These are phyloP conservation scores for Rhinogobius similis DNA, from an alignment of 2,113 vertebrate species.

Conservation along the genomic window DNA sequence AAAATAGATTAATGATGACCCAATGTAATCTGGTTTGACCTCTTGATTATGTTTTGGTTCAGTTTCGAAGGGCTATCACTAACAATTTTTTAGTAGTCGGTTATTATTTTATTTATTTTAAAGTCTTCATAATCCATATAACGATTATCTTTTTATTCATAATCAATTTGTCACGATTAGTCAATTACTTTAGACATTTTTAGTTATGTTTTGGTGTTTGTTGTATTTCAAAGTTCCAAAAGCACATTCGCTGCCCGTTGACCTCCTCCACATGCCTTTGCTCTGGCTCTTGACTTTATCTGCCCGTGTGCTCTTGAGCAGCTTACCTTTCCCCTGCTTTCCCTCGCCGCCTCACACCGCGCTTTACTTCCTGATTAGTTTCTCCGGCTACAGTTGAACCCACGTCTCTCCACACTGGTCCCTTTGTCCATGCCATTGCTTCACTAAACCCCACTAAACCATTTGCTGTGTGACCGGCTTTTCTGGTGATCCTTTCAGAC, in stretches of 20 bases:
- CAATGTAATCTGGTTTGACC: too few species aligned
- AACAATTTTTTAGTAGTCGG: too few species aligned
- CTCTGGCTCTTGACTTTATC: constrained; percentile 7
- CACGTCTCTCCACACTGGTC: constrained; percentile 3
- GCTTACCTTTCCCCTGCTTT: background rate
- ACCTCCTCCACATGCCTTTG: background rate
- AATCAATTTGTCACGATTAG: too few species aligned
- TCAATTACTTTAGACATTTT: background rate
- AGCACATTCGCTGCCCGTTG: background rate
- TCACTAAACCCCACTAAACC: constrained; percentile 13
- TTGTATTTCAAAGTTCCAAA: background rate
- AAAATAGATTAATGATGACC: too few species aligned
- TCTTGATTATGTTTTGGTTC: too few species aligned
- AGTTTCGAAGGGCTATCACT: too few species aligned
- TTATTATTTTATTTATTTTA: too few species aligned
- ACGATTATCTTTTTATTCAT: too few species aligned
- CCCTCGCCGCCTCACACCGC: background rate
- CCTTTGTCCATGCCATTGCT: constrained; percentile 39
- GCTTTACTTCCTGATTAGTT: background rate
- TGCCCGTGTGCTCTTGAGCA: constrained; percentile 11
- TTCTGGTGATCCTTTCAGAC: constrained; percentile 17
- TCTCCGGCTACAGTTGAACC: background rate
- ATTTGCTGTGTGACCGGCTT: constrained; percentile 27
- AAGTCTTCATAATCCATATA: too few species aligned
- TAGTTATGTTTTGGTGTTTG: background rate